Evolutionary conservation across 2,113 vertebrate species (phyloP).

Genomic region (Hystrix cristata): DNA sequence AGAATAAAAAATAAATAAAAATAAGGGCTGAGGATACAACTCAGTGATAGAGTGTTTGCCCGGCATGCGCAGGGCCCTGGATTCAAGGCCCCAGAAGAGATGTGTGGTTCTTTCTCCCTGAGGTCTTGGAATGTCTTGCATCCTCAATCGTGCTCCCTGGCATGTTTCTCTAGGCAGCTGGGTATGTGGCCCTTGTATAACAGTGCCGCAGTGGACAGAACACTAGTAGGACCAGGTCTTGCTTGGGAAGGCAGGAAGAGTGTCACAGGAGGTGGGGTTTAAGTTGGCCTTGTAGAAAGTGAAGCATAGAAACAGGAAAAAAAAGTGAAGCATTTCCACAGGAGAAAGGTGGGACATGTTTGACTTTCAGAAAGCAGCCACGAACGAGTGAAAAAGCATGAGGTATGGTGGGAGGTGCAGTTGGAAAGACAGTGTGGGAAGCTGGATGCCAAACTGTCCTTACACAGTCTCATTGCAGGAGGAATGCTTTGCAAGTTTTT

Average conservation of each 20-base stretch:
- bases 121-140: background rate
- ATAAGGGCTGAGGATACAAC: background rate
- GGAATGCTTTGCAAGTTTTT: background rate
- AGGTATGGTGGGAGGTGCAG: background rate
- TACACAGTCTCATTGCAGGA: background rate
- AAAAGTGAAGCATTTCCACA: background rate
- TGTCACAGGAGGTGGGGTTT: background rate
- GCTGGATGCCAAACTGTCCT: background rate
- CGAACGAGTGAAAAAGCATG: background rate
- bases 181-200: background rate
- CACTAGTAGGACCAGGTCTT: background rate
- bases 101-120: background rate
- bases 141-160: background rate
- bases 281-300: background rate
- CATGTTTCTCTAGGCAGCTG: background rate
- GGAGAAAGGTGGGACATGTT: background rate
- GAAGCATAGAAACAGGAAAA: background rate
- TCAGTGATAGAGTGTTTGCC: background rate
- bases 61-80: background rate
- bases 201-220: background rate
- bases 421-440: background rate
- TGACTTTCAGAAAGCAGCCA: background rate
- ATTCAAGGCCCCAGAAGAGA: background rate
- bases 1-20: background rate
- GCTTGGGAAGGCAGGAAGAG: background rate